Evolutionary conservation across 2,113 vertebrate species (phyloP).

Genomic region (Psammodynastes pulverulentus): DNA sequence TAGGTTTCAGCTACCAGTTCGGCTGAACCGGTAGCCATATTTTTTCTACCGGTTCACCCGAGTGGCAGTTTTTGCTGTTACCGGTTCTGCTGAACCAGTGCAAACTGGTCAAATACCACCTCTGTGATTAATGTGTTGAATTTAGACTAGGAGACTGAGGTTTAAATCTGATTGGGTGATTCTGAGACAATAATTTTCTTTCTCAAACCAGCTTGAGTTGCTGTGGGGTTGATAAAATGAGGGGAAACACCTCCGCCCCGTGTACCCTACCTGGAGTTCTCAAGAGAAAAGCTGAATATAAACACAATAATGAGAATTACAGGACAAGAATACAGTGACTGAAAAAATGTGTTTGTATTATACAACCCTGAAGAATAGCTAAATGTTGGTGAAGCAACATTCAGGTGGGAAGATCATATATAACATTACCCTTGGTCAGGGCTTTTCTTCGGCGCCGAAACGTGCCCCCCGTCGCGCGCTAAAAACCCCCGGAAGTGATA

Average conservation of each 20-base stretch:
- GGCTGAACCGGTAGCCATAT: too few relatives aligned
- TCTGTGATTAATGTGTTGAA: background rate
- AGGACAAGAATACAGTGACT: background rate
- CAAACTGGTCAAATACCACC: too few relatives aligned
- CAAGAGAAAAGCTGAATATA: background rate
- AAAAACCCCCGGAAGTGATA: too few relatives aligned
- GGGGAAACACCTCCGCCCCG: background rate
- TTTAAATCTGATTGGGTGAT: background rate
- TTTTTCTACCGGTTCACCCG: too few relatives aligned
- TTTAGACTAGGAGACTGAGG: background rate
- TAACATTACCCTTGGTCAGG: background rate
- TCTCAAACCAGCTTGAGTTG: background rate
- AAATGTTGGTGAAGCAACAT: background rate
- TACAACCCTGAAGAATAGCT: background rate
- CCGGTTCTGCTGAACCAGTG: too few relatives aligned
- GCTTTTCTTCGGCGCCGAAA: too few relatives aligned
- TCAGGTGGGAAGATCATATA: background rate
- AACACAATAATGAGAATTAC: background rate
- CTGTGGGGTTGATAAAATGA: background rate
- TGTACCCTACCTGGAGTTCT: background rate
- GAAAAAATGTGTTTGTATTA: background rate
- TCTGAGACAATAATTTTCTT: background rate
- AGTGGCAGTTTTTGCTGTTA: too few relatives aligned
- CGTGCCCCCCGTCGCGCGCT: too few relatives aligned
- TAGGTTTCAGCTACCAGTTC: too few relatives aligned